Base-by-base conservation (phyloP, 2,113 vertebrate genomes). In the Clarias macrocephalus region DNA sequence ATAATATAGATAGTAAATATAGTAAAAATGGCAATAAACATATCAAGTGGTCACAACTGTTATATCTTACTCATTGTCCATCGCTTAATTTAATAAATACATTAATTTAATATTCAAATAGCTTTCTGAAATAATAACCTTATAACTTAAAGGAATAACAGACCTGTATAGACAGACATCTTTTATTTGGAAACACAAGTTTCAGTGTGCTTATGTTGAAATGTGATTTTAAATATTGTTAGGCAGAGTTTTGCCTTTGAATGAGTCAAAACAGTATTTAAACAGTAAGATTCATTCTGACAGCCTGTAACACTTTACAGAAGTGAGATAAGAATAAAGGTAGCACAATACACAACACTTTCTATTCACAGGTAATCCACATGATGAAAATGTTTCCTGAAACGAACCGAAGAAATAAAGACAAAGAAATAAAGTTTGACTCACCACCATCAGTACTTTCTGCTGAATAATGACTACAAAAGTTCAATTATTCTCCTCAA, bases 221-320 rank as follows among this genome's bases (percentile, higher is more conserved):
- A 60, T 13, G 3, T 19, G 18, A 21, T 62, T 6, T 80, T 60
- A 60, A 80, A 80, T 18, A 25, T 37, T 59, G 28, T 30, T 21
- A 80, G 60, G 28, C 18, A 11, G 19, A 42, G 30, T 37, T 81
- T 62, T 62, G 30, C 21, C 21, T 62, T 37, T 7, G 21, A 81
- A 80, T 62, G 7, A 7, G 30, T 81, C 79, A 81, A 42, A 81
- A 81, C 57, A 42, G 79, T 81, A 81, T 81, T 81, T 81, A 62
- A 81, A 42, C 11, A 25, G 30, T 16, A 21, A 62, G 57, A 1
- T 62, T 62, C 30, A 15, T 12, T 42, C 57, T 62, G 79, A 62
- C 57, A 62, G 30, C 25, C 30, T 80, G 19, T 15, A 62, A 42
- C 12, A 3, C 25, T 62, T 13, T 62, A 21, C 52, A 70, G 11